Conservation (phyloP, 2,113 vertebrate genomes). For the Daubentonia madagascariensis region DNA sequence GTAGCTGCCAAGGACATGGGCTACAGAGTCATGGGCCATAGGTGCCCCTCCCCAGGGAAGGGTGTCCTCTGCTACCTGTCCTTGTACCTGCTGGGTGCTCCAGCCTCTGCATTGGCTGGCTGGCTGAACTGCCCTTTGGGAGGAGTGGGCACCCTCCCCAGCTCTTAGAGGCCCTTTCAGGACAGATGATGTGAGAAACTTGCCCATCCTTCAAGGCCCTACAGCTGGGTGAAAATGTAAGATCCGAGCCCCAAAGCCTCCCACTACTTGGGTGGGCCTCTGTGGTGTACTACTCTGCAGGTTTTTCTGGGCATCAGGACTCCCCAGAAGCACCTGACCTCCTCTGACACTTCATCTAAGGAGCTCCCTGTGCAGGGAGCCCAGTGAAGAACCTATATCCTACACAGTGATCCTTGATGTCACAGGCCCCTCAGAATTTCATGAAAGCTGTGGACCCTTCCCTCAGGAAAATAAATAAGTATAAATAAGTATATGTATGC, state of each 20-base stretch:
- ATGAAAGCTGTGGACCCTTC: not conserved
- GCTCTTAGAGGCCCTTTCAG: not conserved
- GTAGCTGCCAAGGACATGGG: not conserved
- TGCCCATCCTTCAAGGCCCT: not conserved
- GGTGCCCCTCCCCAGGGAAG: not conserved
- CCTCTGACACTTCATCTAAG: not conserved
- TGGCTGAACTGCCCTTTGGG: not conserved
- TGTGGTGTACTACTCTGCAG: not conserved
- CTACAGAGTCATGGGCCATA: not conserved
- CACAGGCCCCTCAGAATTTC: not conserved
- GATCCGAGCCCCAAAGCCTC: not conserved
- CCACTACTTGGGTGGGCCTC: not conserved
- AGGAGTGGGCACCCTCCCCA: not conserved
- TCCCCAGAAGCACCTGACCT: not conserved
- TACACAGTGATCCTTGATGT: not conserved
- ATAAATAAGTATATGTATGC: too few species aligned
- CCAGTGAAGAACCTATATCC: not conserved
- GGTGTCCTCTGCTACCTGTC: not conserved
- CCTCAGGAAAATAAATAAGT: not conserved
- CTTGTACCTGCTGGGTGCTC: not conserved
- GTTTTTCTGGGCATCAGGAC: not conserved
- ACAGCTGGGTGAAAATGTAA: not conserved
- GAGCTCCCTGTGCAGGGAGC: not conserved
- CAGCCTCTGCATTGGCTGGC: not conserved
- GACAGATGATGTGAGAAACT: not conserved